Evolutionary conservation across 2,113 vertebrate species (phyloP).

Genomic region (Nannobrachium achirus): DNA sequence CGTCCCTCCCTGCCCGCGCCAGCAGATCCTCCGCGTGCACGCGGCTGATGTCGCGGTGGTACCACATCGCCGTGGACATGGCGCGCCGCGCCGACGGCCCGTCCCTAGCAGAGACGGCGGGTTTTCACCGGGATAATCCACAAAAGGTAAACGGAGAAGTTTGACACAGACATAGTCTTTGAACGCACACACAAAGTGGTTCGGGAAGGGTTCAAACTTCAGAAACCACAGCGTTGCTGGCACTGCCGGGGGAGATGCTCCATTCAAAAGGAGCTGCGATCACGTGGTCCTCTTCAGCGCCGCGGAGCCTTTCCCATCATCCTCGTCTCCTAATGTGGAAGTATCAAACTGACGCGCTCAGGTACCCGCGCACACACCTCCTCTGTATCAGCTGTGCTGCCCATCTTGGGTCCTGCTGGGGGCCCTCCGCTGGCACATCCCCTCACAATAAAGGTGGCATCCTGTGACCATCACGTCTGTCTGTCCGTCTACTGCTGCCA

Average conservation of each 20-base stretch:
- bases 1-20: slow-evolving; percentile 84
- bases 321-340: slow-evolving; percentile 35
- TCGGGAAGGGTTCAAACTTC: background rate
- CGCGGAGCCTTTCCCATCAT: slow-evolving; percentile 46
- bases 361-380: slow-evolving; percentile 4
- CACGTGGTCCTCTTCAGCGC: slow-evolving; percentile 8
- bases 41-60: slow-evolving; percentile 88
- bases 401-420: slow-evolving; percentile 42
- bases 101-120: background rate
- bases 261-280: slow-evolving; percentile 7
- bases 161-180: background rate
- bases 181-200: background rate
- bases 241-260: slow-evolving; percentile 18
- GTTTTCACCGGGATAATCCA: slow-evolving; percentile 48
- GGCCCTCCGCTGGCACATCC: too few relatives aligned
- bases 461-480: slow-evolving; percentile 31
- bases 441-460: too few relatives aligned
- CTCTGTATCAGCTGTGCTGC: slow-evolving; percentile 23
- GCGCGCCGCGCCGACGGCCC: slow-evolving; percentile 31
- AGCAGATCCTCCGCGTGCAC: slow-evolving; percentile 86
- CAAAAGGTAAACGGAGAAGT: slow-evolving; percentile 42
- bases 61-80: slow-evolving; percentile 84
- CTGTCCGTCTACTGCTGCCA: slow-evolving; percentile 3
- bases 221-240: slow-evolving; percentile 14
- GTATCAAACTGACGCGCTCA: too few relatives aligned